Evolutionary conservation across 2,888 invertebrate genomes (phyloP), one percentile per base, ranked within the genome.

Genomic region (Himalopsyche kuldschensis): DNA sequence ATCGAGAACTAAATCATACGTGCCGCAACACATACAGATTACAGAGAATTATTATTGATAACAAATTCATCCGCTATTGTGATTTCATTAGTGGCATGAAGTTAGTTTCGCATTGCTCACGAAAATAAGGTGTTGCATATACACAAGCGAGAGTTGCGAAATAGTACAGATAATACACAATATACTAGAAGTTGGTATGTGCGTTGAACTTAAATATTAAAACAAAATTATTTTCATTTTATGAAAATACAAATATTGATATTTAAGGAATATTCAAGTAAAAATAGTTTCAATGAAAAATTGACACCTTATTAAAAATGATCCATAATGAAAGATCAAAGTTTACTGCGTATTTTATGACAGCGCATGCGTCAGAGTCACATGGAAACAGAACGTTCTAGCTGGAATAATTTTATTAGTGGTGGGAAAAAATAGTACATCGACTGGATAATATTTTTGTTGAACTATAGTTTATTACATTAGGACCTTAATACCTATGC

Each of bases 301-400:
- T 3, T 15, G 15, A 41, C 41, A 41, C 41, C 41, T 41, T 41
- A 41, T 41, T 78, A 46, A 27, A n/a, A 47, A 48, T 78, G 80
- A 46, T 46, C 77, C 55, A 31, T 3, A 31, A 3, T 24, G 10
- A 75, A 75, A 79, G 82, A 82, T 82, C 82, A 82, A 82, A 79
- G 82, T 82, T 46, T 46, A 79, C 27, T 30, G 55, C 48, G 48
- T 30, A 32, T 27, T 77, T 31, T 20, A 31, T 69, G 27, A 75
- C 20, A 15, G 55, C 81, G 81, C 81, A 77, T 47, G 81, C 81
- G 81, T 48, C 47, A 46, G 11, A 11, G 20, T 81, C 81, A 81
- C 77, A 47, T 47, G 47, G 79, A 82, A 78, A 76, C 76, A 69
- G 69, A 69, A 69, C 15, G 27, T 69, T 69, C 69, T 27, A 69